phyloP scores from a whole-genome alignment of 2,888 invertebrate genomes.

The Marasmarcha lunaedactyla region DNA sequence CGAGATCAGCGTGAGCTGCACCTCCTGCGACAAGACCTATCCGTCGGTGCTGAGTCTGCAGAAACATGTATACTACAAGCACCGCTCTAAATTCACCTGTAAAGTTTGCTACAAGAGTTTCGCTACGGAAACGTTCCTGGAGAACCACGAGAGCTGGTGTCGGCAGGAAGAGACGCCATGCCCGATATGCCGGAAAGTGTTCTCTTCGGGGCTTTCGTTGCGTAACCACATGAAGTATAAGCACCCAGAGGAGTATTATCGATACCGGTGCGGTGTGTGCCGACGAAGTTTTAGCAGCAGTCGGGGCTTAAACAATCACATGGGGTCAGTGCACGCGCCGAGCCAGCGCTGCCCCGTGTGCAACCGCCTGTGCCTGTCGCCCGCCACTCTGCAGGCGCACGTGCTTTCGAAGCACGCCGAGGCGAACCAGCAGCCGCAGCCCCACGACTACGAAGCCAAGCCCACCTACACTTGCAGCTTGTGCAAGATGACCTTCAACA shows the following conservation, averaged over 20 bases:
- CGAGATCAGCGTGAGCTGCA: constrained; percentile 26
- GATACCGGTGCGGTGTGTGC: constrained; percentile 32
- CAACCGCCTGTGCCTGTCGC: constrained; percentile 26
- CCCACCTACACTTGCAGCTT: background rate
- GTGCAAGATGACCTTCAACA: constrained; percentile 1
- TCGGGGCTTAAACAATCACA: constrained; percentile 33
- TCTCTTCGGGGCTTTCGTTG: constrained; percentile 29
- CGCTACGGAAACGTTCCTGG: constrained; percentile 20
- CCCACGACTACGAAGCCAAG: background rate
- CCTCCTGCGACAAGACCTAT: constrained; percentile 36
- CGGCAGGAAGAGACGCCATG: constrained; percentile 28
- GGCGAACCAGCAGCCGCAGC: background rate
- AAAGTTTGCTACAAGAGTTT: constrained; percentile 37
- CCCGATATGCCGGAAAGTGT: constrained; percentile 30
- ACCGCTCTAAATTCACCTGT: constrained; percentile 32
- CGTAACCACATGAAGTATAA: constrained; percentile 40
- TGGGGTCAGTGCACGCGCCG: constrained; percentile 27
- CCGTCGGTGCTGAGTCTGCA: constrained; percentile 37
- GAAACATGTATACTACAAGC: constrained; percentile 44
- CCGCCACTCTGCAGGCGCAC: constrained; percentile 32
- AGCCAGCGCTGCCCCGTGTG: constrained; percentile 26
- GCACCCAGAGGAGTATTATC: constrained; percentile 27
- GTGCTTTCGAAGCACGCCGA: constrained; percentile 29
- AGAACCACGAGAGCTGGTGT: constrained; percentile 26
- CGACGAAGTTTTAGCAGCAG: constrained; percentile 30